Evolutionary conservation across 2,888 invertebrate species (phyloP), one percentile per base, ranked within the genome.

Genomic region (Zeuzera pyrina): DNA sequence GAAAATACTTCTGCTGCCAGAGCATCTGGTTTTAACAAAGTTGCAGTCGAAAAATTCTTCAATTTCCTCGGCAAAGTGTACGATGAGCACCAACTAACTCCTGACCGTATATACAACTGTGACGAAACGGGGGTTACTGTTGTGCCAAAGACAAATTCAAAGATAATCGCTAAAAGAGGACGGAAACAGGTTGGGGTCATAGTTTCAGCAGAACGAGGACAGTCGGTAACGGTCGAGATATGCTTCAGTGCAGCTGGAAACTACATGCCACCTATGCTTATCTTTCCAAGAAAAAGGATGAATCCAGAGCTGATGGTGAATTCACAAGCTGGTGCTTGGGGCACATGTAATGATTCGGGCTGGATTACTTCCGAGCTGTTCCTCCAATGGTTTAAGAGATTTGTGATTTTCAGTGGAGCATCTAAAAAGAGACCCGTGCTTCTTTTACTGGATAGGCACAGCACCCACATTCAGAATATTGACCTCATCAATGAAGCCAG

Each of bases 371-470:
- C 11, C 5, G 25, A 8, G 10, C 10, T 25, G n/a, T 25, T 8
- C 10, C 10, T 6, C 6, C 25, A 11, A 25, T 25, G 25, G 25
- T 25, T 25, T 10, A 10, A 11, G 5, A 25, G 10, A 25, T 25
- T 25, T 10, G 25, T 45, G 29, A n/a, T n/a, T n/a, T n/a, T n/a
- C n/a, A 42, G 43, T 27, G 32, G 33, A 30, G 35, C 47, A 13
- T 39, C 46, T 2, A 31, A 40, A 19, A 41, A 45, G 5, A 14
- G 34, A 16, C 48, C 47, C 14, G 46, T 54, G 10, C 32, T 53
- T 3, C 34, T 53, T 13, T 25, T 57, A 6, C 31, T 57, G 6
- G 53, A 61, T 43, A 50, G 52, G 2, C 50, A 58, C 30, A 34
- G 39, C 10, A 42, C 46, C 8, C 51, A 52, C 27, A 49, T 47